These are phyloP conservation scores for Ranitomeya variabilis DNA, from an alignment of 2,113 vertebrate genomes.

Conservation along the genomic window DNA sequence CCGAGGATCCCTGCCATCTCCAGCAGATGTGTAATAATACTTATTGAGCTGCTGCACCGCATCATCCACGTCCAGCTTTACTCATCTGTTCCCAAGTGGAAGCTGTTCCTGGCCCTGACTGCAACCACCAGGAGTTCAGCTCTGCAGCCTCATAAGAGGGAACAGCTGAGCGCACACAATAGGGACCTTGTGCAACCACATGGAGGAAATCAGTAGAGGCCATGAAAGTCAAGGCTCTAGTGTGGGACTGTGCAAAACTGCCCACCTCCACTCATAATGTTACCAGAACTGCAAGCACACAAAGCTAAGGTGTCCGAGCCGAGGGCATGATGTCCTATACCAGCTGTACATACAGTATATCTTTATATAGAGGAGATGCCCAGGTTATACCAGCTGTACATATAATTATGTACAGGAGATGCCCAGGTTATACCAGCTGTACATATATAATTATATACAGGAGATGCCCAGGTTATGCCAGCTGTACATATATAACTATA, in stretches of 20 bases:
- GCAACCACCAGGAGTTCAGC: not conserved
- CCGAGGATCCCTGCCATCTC: not conserved
- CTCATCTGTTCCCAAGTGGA: slow-evolving; percentile 7
- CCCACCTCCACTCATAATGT: slow-evolving; percentile 64
- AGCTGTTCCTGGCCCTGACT: not conserved
- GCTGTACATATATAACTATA: no score
- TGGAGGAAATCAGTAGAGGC: slow-evolving; percentile 53
- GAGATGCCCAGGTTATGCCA: no score
- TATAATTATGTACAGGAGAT: no score
- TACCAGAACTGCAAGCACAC: not conserved
- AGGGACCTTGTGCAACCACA: slow-evolving; percentile 65
- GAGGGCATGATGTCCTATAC: no score
- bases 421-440: no score
- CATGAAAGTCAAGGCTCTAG: slow-evolving; percentile 61
- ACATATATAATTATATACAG: no score
- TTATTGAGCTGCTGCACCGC: not conserved
- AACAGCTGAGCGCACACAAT: slow-evolving; percentile 67
- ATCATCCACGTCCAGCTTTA: not conserved
- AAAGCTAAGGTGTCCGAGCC: no score
- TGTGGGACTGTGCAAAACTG: slow-evolving; percentile 35
- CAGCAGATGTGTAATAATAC: slow-evolving; percentile 40
- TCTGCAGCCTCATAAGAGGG: not conserved
- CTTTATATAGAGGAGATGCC: not conserved
- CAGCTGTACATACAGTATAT: not conserved
- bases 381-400: no score